These are phyloP conservation scores for Ceratoteleas bidentatus DNA, from an alignment of 1,140 invertebrate species.

Conservation along the genomic window DNA sequence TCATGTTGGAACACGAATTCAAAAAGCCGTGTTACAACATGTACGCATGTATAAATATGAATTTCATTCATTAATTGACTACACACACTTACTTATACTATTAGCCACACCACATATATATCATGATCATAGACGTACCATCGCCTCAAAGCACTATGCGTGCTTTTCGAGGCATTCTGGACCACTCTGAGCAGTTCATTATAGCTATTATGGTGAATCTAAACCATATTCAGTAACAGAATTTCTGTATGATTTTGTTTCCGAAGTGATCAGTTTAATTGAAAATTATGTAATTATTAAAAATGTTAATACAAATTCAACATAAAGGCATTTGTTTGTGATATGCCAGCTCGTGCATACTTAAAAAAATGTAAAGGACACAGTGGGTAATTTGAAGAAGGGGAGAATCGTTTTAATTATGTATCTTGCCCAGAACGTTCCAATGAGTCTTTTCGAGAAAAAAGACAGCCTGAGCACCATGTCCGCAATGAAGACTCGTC, in stretches of 20 bases:
- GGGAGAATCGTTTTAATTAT: not conserved
- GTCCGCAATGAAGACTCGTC: not conserved
- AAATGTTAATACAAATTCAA: not conserved
- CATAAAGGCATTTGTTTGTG: not conserved
- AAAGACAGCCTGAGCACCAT: conserved; percentile 7
- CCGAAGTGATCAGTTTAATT: conserved; percentile 8
- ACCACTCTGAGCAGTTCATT: conserved; percentile 1
- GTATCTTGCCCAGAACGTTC: not conserved
- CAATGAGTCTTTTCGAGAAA: not conserved
- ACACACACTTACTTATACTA: too few relatives aligned
- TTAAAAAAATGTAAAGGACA: conserved; percentile 1
- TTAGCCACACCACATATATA: too few relatives aligned
- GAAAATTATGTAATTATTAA: too few relatives aligned
- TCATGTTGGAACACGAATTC: too few relatives aligned
- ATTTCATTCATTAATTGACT: too few relatives aligned
- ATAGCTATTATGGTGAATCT: not conserved
- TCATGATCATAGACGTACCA: too few relatives aligned
- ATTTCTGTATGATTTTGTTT: conserved; percentile 18
- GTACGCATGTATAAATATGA: too few relatives aligned
- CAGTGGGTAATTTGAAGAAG: not conserved
- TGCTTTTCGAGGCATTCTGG: too few relatives aligned
- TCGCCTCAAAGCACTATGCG: too few relatives aligned
- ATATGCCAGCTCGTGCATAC: not conserved
- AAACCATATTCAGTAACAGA: conserved; percentile 1
- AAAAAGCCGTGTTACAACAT: too few relatives aligned